Percentiles rank a stretch among this genome's conserved stretches.
Conservation (phyloP, 2,888 invertebrate genomes). For the Portevinia maculata region DNA sequence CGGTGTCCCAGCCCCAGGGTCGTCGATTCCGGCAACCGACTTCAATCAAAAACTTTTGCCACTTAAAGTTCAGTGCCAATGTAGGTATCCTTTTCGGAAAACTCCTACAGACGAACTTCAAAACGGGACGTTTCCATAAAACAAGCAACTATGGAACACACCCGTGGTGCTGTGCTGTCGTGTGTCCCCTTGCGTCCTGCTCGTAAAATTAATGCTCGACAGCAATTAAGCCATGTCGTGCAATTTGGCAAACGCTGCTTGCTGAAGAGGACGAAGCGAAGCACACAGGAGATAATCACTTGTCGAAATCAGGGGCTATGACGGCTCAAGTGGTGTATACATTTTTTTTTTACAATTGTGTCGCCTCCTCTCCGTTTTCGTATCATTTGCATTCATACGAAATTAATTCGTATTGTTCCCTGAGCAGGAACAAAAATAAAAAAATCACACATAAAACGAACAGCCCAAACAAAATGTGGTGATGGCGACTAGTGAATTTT, state of each 20-base stretch:
- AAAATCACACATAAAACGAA: slow-evolving; percentile 51
- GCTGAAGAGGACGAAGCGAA: slow-evolving; percentile 37
- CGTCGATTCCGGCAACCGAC: slow-evolving; percentile 60
- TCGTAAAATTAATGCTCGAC: slow-evolving; percentile 55
- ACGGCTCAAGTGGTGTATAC: slow-evolving; percentile 44
- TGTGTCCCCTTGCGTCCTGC: slow-evolving; percentile 8
- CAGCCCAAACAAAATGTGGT: slow-evolving; percentile 53
- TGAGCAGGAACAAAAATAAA: slow-evolving; percentile 49
- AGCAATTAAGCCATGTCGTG: slow-evolving; percentile 69
- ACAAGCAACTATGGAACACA: slow-evolving; percentile 58
- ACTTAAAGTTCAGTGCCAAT: slow-evolving; percentile 65
- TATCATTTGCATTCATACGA: slow-evolving; percentile 73
- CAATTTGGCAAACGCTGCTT: slow-evolving; percentile 47
- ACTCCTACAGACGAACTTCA: slow-evolving; percentile 11
- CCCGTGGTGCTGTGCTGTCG: slow-evolving; percentile 39
- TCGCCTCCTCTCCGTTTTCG: slow-evolving; percentile 25
- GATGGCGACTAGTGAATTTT: slow-evolving; percentile 35
- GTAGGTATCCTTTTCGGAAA: not conserved
- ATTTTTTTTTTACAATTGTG: slow-evolving; percentile 7
- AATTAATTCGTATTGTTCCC: slow-evolving; percentile 73
- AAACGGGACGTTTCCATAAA: slow-evolving; percentile 49
- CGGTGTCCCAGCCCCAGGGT: slow-evolving; percentile 17
- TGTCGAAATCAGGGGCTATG: not conserved
- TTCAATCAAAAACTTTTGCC: slow-evolving; percentile 58
- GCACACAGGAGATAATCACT: slow-evolving; percentile 67